phyloP scores from a whole-genome alignment of 2,888 invertebrate species.

The Plusia festucae region DNA sequence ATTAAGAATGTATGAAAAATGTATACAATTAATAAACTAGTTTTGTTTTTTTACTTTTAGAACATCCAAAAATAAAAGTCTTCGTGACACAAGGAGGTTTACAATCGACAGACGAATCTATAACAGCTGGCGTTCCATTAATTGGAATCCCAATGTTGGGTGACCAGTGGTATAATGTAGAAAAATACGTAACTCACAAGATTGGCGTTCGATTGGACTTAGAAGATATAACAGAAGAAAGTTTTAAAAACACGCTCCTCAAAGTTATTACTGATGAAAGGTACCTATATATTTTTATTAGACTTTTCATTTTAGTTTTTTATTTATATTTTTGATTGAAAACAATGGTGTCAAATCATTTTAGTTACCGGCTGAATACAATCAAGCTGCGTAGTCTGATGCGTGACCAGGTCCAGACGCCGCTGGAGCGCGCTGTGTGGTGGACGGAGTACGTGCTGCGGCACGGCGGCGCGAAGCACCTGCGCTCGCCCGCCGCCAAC shows the following conservation, averaged over 20 bases:
- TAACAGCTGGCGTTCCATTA: slow-evolving; percentile 75
- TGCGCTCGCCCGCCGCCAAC: slow-evolving; percentile 37
- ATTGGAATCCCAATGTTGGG: slow-evolving; percentile 77
- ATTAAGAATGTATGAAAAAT: too few species aligned
- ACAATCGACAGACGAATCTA: slow-evolving; percentile 80
- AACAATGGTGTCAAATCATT: slow-evolving; percentile 25
- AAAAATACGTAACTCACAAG: slow-evolving; percentile 62
- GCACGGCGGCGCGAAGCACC: slow-evolving; percentile 48
- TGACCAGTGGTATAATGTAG: slow-evolving; percentile 78
- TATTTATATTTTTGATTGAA: too few species aligned
- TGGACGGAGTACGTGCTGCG: slow-evolving; percentile 77
- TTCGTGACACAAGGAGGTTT: slow-evolving; percentile 82
- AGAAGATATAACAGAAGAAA: slow-evolving; percentile 60
- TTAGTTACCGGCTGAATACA: slow-evolving; percentile 42
- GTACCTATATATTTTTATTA: slow-evolving; percentile 36
- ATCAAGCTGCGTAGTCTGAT: slow-evolving; percentile 27
- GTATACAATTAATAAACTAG: too few species aligned
- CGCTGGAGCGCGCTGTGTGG: slow-evolving; percentile 78
- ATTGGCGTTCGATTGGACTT: slow-evolving; percentile 71
- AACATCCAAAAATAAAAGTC: slow-evolving; percentile 80
- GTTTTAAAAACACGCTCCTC: slow-evolving; percentile 58
- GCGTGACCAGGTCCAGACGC: slow-evolving; percentile 38
- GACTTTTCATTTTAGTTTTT: too few species aligned
- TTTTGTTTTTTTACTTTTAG: slow-evolving; percentile 54
- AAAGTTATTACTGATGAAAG: slow-evolving; percentile 57